These are phyloP conservation scores for Platycheirus albimanus DNA, from an alignment of 2,888 invertebrate species.

Conservation along the genomic window DNA sequence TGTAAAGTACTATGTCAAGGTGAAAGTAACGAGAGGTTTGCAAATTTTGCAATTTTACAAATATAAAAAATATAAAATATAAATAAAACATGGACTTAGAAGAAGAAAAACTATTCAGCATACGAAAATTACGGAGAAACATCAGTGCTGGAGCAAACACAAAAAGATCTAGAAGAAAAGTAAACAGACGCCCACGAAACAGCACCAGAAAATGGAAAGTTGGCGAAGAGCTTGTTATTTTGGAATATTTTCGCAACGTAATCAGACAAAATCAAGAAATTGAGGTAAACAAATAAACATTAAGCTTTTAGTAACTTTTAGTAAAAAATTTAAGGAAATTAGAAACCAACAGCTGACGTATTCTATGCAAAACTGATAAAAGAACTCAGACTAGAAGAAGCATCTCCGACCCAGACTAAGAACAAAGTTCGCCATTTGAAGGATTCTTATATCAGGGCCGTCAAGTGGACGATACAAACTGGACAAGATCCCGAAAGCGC, in stretches of 20 bases:
- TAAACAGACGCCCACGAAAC: conserved; percentile 11
- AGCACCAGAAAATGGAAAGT: conserved; percentile 18
- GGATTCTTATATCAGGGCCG: conserved; percentile 19
- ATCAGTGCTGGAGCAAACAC: neutral
- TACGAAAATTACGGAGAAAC: conserved; percentile 2
- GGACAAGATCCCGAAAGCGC: neutral
- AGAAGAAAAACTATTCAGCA: conserved; percentile 9
- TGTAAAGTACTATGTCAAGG: neutral
- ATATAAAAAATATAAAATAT: no score
- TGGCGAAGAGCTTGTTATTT: conserved; percentile 24
- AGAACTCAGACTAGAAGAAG: conserved; percentile 9
- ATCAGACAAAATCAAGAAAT: conserved; percentile 11
- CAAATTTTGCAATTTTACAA: conserved; percentile 2
- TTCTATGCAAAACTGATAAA: conserved; percentile 17
- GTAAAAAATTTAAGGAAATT: no score
- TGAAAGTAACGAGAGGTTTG: neutral
- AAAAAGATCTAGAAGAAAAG: conserved; percentile 8
- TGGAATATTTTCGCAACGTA: conserved; percentile 31
- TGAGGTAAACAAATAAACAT: neutral
- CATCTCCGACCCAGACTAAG: neutral
- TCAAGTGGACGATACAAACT: conserved; percentile 22
- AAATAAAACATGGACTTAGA: conserved; percentile 19
- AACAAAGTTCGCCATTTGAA: conserved; percentile 25
- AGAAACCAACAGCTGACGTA: conserved; percentile 32
- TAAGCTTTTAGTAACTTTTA: neutral